These are phyloP conservation scores for Mola mola DNA, from an alignment of 2,113 vertebrate genomes.

Conservation along the genomic window DNA sequence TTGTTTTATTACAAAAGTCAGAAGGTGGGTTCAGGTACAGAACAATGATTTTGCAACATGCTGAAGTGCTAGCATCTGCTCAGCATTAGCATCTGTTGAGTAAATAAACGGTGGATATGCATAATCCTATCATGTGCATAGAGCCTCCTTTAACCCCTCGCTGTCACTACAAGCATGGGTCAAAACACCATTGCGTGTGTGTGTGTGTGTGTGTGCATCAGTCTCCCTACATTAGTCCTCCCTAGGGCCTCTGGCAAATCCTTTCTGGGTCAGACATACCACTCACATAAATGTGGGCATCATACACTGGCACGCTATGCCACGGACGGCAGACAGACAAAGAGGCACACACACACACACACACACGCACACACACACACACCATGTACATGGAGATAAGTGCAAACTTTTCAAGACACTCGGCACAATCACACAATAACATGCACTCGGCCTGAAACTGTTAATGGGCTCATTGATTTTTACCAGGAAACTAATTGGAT, in stretches of 20 bases:
- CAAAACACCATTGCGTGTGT: slow-evolving; percentile 32
- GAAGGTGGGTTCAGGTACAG: background rate
- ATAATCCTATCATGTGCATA: slow-evolving; percentile 9
- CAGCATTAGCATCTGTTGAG: background rate
- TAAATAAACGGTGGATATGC: slow-evolving; percentile 12
- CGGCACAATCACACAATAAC: slow-evolving; percentile 1
- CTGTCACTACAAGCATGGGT: slow-evolving; percentile 41
- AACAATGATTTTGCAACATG: background rate
- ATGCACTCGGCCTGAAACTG: background rate
- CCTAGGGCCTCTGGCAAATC: slow-evolving; percentile 59
- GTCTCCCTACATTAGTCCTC: slow-evolving; percentile 47
- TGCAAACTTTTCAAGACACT: background rate
- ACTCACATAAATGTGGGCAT: slow-evolving; percentile 60
- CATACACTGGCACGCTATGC: slow-evolving; percentile 41
- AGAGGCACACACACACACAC: slow-evolving; percentile 19
- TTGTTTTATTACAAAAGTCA: background rate
- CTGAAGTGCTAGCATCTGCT: background rate
- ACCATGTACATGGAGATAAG: background rate
- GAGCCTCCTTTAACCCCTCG: slow-evolving; percentile 36
- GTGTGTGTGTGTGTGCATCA: slow-evolving; percentile 33
- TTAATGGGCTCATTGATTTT: slow-evolving; percentile 59
- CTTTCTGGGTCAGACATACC: slow-evolving; percentile 73
- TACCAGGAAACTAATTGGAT: slow-evolving; percentile 43
- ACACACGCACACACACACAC: slow-evolving; percentile 1
- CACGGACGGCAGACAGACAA: slow-evolving; percentile 33